Base-by-base conservation (phyloP, 2,797 vertebrate species). In the Myotis daubentonii region DNA sequence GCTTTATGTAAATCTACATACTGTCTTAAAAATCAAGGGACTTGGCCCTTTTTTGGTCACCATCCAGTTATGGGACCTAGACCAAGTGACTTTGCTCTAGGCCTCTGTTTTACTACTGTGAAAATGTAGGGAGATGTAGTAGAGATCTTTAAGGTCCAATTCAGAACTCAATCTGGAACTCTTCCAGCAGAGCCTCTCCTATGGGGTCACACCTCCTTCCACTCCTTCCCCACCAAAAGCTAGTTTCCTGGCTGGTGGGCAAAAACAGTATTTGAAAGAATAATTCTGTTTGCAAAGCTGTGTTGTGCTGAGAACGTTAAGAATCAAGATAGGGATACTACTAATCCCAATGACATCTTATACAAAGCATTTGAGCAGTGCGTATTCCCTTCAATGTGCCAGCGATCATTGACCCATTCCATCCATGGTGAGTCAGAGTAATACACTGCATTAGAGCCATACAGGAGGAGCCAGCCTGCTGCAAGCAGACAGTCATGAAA, bases 361-460 rank as follows among this genome's bases (percentile, higher is more conserved):
- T 33, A 22, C 2, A 53, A 83, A 93, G 10, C 55, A 47, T 70
- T 28, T 85, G 28, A 87, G 51, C 16, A 5, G 0, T 51, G n/a
- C 6, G 66, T 82, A 66, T 53, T 68, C 55, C 71, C 85, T 92
- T 79, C 76, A 74, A 65, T 36, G 9, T 57, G 62, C n/a, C 51
- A 20, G 70, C 44, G 28, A 23, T 30, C 68, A 30, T 17, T 79
- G 92, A 25, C 72, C 75, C 41, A 23, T 74, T 68, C 87, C 74
- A 5, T 13, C 47, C 51, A 30, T 5, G 41, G 60, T 53, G 70
- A 94, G n/a, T 30, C 55, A 70, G 72, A 47, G 1, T n/a, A 20
- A 49, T 22, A 47, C 16, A 78, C 92, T 87, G 78, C 82, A 84
- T 94, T 57, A 89, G 49, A 11, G 78, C 38, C 55, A 87, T 28